Evolutionary conservation across 2,888 invertebrate species (phyloP).

Genomic region (Hirtodrosophila confusa): DNA sequence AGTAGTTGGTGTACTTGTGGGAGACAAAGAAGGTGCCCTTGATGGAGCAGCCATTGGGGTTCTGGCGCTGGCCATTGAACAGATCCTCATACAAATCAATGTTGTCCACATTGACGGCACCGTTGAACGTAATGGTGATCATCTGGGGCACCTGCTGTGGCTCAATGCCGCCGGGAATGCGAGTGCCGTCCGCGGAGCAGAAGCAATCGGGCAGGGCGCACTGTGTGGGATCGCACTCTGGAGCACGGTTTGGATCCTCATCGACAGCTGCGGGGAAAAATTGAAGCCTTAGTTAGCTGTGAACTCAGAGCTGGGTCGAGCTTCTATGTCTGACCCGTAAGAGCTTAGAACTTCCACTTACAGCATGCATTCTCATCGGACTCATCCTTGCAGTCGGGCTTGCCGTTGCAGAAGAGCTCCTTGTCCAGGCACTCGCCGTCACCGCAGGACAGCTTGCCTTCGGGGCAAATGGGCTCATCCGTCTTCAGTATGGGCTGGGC

Average conservation of each 20-base stretch:
- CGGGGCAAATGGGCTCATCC: slow-evolving; percentile 96
- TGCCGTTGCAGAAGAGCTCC: slow-evolving; percentile 96
- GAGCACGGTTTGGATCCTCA: slow-evolving; percentile 95
- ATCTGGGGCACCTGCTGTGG: slow-evolving; percentile 95
- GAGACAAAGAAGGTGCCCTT: slow-evolving; percentile 96
- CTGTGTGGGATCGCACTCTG: slow-evolving; percentile 95
- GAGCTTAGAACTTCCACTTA: slow-evolving; percentile 87
- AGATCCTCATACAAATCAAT: slow-evolving; percentile 96
- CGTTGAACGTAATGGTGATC: slow-evolving; percentile 96
- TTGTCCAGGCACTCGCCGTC: slow-evolving; percentile 96
- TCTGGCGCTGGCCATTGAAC: slow-evolving; percentile 92
- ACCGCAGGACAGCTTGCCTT: slow-evolving; percentile 95
- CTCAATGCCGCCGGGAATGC: slow-evolving; percentile 93
- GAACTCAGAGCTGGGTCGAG: not conserved
- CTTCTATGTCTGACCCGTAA: too few species aligned
- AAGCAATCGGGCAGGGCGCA: slow-evolving; percentile 96
- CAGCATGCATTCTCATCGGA: slow-evolving; percentile 98
- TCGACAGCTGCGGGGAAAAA: slow-evolving; percentile 89
- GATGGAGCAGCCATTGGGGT: slow-evolving; percentile 95
- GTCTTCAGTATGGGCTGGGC: slow-evolving; percentile 94
- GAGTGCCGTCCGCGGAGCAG: slow-evolving; percentile 96
- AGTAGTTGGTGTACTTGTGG: slow-evolving; percentile 96
- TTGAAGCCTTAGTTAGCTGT: not conserved
- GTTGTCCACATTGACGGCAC: slow-evolving; percentile 96
- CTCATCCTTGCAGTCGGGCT: slow-evolving; percentile 96